phyloP scores from a whole-genome alignment of 2,797 vertebrate genomes.

The Cheirogaleus major region DNA sequence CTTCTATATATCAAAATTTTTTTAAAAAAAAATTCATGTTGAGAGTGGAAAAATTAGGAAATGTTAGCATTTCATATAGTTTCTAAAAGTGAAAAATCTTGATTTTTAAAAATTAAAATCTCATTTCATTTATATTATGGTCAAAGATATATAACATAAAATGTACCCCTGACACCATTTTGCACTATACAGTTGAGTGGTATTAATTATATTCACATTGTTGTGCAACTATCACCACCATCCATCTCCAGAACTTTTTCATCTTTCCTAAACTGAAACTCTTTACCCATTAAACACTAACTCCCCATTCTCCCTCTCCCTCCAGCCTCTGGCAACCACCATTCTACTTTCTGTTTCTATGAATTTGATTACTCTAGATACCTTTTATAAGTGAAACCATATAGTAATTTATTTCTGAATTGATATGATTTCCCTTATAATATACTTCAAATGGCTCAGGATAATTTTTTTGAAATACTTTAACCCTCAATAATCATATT shows the following conservation, averaged over 20 bases:
- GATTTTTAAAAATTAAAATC: slow-evolving; percentile 28
- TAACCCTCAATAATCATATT: slow-evolving; percentile 34
- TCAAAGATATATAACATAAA: slow-evolving; percentile 11
- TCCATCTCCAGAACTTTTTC: not conserved
- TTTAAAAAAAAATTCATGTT: not conserved
- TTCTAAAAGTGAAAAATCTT: slow-evolving; percentile 44
- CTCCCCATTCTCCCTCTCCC: not conserved
- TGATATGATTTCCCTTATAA: slow-evolving; percentile 16
- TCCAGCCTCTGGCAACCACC: not conserved
- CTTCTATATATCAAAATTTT: not conserved
- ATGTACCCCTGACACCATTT: not conserved
- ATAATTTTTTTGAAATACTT: not conserved
- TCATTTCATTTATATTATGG: not conserved
- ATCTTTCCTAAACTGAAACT: not conserved
- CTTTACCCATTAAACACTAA: not conserved
- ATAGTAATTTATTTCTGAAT: slow-evolving; percentile 36
- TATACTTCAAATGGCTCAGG: slow-evolving; percentile 21
- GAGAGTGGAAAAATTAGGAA: slow-evolving; percentile 43
- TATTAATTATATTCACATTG: not conserved
- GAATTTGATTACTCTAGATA: not conserved
- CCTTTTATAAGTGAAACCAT: slow-evolving; percentile 6
- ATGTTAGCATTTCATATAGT: not conserved
- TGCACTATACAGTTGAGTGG: slow-evolving; percentile 4
- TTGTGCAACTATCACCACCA: not conserved
- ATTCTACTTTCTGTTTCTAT: slow-evolving; percentile 31